Evolutionary conservation across 2,113 vertebrate genomes (phyloP).

Genomic region (Sphyrna mokarran): DNA sequence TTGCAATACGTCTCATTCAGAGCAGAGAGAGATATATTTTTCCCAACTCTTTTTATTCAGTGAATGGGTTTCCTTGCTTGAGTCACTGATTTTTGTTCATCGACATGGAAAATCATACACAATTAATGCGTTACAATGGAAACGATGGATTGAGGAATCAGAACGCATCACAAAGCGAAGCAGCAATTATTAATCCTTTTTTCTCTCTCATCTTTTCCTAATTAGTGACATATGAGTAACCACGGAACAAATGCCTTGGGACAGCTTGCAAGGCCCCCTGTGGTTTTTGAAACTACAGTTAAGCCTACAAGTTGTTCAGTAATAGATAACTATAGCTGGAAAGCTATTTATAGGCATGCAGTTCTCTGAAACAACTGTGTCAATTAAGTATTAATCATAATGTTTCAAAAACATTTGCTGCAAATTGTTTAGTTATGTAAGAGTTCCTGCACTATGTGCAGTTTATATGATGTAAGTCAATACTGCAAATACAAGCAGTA

Average conservation of each 20-base stretch:
- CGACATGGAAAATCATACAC: background rate
- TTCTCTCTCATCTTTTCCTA: conserved; percentile 9
- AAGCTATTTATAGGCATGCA: background rate
- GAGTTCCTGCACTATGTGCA: background rate
- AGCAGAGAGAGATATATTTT: background rate
- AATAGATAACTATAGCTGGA: background rate
- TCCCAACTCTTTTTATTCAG: background rate
- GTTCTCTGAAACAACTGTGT: background rate
- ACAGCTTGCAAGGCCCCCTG: background rate
- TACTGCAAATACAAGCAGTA: background rate
- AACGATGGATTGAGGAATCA: background rate
- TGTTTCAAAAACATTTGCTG: background rate
- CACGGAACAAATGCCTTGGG: background rate
- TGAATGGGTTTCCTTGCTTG: background rate
- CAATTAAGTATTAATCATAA: background rate
- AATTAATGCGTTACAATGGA: background rate
- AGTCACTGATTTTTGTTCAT: background rate
- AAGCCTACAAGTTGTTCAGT: background rate
- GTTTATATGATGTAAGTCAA: background rate
- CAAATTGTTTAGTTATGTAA: background rate
- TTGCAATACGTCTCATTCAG: background rate
- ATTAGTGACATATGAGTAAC: conserved; percentile 10
- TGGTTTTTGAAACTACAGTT: background rate
- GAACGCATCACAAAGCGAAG: background rate
- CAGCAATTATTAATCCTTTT: background rate